Base-by-base conservation (phyloP, 1,140 invertebrate genomes). In the Apis dorsata region DNA sequence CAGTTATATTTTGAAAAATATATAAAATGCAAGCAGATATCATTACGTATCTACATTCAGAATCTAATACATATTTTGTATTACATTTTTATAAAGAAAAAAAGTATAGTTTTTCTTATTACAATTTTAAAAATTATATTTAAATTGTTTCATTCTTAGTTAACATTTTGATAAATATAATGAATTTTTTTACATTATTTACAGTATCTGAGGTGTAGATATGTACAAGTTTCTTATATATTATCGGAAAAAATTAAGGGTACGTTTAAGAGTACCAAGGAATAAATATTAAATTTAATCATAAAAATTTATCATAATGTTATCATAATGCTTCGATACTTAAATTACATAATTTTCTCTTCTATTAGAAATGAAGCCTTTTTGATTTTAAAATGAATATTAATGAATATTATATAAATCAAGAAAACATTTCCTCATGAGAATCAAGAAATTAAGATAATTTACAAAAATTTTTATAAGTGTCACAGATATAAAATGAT, bases 271-370 rank as follows among this genome's bases (percentile, higher is more conserved):
- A 24, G 57, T 24, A 59, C 51, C 17, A 8, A 24, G 28, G 1
- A 10, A 69, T 24, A 77, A 8, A 34, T 4, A 21, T 28, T 1
- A 74, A 44, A 44, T 44, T 21, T 15, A 24, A 28, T 63, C 65
- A 44, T 57, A 53, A 81, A 74, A 34, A 19, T 62, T 15, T 70
- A 68, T 34, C 5, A 44, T 63, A 62, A 74, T 24, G 24, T 24
- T 24, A 24, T 24, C 24, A 24, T 44, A 34, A 84, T 74, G 70
- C 78, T 81, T 68, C 34, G 78, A 75, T 85, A 85, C 79, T 85
- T 85, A 70, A 74, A 71, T 63, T 44, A 62, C 9, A 49, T n/a
- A 57, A 75, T 60, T 51, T 68, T 73, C 10, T 73, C 15, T 81
- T 69, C 17, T 34, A 57, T 72, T 70, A 15, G 34, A 57, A 24